Evolutionary conservation across 2,888 invertebrate genomes (phyloP).

Genomic region (Eutolmus rufibarbis): DNA sequence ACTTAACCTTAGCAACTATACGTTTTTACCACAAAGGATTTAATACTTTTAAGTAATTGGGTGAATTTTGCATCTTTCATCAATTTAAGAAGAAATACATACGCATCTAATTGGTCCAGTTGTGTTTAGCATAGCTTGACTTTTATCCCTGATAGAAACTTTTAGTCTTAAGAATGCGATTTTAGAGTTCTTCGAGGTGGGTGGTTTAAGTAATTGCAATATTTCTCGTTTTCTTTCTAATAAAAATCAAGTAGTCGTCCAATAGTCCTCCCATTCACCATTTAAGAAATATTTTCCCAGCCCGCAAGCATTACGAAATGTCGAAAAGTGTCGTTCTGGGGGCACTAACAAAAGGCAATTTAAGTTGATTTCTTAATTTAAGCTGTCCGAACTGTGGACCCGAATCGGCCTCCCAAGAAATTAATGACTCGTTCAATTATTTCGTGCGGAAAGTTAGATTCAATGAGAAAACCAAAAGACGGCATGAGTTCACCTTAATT

Average conservation of each 20-base stretch:
- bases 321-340: not conserved
- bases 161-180: too few relatives aligned
- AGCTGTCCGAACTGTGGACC: not conserved
- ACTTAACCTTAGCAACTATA: too few relatives aligned
- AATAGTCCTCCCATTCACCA: not conserved
- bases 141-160: too few relatives aligned
- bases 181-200: too few relatives aligned
- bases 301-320: not conserved
- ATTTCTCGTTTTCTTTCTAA: too few relatives aligned
- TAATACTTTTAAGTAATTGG: too few relatives aligned
- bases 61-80: too few relatives aligned
- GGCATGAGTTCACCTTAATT: not conserved
- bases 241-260: not conserved
- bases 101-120: too few relatives aligned
- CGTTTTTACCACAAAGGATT: too few relatives aligned
- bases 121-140: too few relatives aligned
- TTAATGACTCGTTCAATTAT: slow-evolving; percentile 10
- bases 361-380: slow-evolving; percentile 18
- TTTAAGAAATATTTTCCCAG: not conserved
- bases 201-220: too few relatives aligned
- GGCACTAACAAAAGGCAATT: not conserved
- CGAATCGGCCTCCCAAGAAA: not conserved
- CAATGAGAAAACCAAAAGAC: not conserved
- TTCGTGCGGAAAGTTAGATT: not conserved
- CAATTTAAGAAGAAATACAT: too few relatives aligned